These are phyloP conservation scores for Paraescarpia echinospica DNA, from an alignment of 1,140 invertebrate species.

Conservation along the genomic window DNA sequence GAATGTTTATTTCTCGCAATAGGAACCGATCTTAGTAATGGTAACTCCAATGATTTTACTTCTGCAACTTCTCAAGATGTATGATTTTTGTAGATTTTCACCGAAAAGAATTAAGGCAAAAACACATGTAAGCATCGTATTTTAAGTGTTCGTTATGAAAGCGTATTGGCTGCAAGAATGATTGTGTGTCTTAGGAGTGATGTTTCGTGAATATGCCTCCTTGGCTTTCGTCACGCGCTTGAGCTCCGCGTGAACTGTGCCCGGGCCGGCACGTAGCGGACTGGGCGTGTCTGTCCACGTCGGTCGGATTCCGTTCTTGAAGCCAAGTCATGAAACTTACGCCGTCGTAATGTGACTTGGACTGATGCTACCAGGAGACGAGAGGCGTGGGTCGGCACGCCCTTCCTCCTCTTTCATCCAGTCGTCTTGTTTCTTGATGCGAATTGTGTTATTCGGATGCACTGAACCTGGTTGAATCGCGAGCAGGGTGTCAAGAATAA, in stretches of 20 bases:
- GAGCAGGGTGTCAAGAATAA: background rate
- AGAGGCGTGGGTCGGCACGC: background rate
- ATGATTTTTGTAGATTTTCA: background rate
- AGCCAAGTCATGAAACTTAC: background rate
- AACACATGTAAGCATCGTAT: background rate
- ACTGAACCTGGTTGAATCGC: background rate
- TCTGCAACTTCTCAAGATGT: background rate
- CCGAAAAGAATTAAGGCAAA: background rate
- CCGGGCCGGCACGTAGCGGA: background rate
- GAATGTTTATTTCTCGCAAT: background rate
- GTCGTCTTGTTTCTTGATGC: background rate
- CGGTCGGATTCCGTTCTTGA: background rate
- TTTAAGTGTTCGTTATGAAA: background rate
- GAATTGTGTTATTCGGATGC: background rate
- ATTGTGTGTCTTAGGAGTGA: background rate
- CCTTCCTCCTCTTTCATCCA: background rate
- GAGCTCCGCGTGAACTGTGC: background rate
- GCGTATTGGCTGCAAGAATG: background rate
- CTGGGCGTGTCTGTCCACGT: background rate
- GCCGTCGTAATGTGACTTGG: background rate
- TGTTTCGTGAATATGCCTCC: background rate
- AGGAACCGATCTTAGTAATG: background rate
- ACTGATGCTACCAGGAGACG: background rate
- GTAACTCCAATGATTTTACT: background rate
- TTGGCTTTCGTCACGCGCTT: background rate